Percentiles rank a stretch among this genome's conserved stretches.
Evolutionary conservation across 2,888 invertebrate species (phyloP).

Genomic region (Ormyrus nitidulus): DNA sequence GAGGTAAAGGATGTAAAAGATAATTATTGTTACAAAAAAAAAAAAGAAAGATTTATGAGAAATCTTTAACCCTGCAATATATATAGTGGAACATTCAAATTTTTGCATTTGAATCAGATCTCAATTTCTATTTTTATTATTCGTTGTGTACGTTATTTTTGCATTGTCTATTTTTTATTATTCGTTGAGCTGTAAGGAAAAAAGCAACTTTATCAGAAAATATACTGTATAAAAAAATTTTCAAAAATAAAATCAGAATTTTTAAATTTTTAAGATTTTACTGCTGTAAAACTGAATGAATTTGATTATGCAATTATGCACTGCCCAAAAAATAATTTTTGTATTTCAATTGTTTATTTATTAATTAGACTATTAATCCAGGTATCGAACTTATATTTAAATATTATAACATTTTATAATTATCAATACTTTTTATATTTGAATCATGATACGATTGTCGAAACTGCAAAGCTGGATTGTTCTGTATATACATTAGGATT

Average conservation of each 20-base stretch:
- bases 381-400: slow-evolving; percentile 41
- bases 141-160: slow-evolving; percentile 37
- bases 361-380: slow-evolving; percentile 36
- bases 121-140: slow-evolving; percentile 47
- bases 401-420: slow-evolving; percentile 46
- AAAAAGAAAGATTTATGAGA: background rate
- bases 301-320: slow-evolving; percentile 48
- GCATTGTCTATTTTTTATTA: slow-evolving; percentile 39
- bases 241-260: slow-evolving; percentile 29
- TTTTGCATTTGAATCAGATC: slow-evolving; percentile 32
- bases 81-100: slow-evolving; percentile 29
- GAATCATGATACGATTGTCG: slow-evolving; percentile 47
- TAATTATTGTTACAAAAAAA: slow-evolving; percentile 22
- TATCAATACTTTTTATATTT: slow-evolving; percentile 46
- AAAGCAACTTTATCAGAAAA: slow-evolving; percentile 10
- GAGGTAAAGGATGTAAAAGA: slow-evolving; percentile 7
- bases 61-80: background rate
- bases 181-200: slow-evolving; percentile 42
- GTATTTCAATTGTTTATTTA: slow-evolving; percentile 43
- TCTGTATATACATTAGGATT: slow-evolving; percentile 54
- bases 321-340: slow-evolving; percentile 51
- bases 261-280: slow-evolving; percentile 33
- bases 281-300: slow-evolving; percentile 28
- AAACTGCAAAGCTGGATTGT: slow-evolving; percentile 41
- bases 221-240: slow-evolving; percentile 35